Base-by-base conservation (phyloP, 2,888 invertebrate genomes). In the Zygogramma bicolorata region DNA sequence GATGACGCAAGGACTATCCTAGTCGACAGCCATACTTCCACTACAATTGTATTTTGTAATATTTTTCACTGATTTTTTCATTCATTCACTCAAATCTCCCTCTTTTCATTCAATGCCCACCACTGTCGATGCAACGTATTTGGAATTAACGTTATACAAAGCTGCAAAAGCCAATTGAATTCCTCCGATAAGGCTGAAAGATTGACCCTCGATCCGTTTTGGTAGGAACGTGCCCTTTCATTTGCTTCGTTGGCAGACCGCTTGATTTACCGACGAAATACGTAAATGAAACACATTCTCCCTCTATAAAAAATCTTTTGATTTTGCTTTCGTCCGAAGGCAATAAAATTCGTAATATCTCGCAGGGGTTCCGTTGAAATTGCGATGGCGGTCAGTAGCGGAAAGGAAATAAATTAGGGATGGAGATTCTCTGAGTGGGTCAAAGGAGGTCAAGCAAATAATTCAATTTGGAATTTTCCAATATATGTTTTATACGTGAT, bases 61-160 rank as follows among this genome's bases (percentile, higher is more conserved):
- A 8, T 8, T 31, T 31, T 31, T 5, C 8, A 31, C 31, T n/a
- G n/a, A n/a, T n/a, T n/a, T n/a, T n/a, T n/a, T n/a, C n/a, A n/a
- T n/a, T n/a, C n/a, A n/a, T n/a, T n/a, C n/a, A n/a, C n/a, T n/a
- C n/a, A n/a, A 13, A 38, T 38, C 13, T n/a, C 38, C n/a, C n/a
- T n/a, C 3, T 10, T 38, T 38, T 38, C n/a, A n/a, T n/a, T 38
- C 25, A 6, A 27, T 25, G 20, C 25, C 53, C 27, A 27, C 53
- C 53, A 53, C 53, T 53, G 53, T 10, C 31, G 65, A 65, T 78
- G 78, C 80, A 77, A 78, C 81, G 81, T 80, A 82, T 81, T 81
- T 80, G 81, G 84, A 85, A 85, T 86, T 85, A 86, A 85, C 84
- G 81, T 81, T 82, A 83, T 85, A 85, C 85, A 85, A 85, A 85